Base-by-base conservation (phyloP, 2,797 vertebrate species). In the Protosalanx chinensis region DNA sequence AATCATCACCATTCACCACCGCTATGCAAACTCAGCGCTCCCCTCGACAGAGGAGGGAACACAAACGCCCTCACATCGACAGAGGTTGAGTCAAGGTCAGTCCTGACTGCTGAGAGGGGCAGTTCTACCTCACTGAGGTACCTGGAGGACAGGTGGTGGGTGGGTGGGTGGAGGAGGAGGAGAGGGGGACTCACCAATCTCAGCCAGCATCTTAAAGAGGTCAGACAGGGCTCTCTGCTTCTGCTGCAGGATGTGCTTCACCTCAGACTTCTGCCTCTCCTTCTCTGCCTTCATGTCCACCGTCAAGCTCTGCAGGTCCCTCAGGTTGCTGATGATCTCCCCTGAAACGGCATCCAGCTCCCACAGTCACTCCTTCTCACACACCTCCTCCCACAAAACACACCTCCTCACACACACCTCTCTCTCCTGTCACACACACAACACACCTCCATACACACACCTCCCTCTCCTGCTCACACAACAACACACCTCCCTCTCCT, bases 181-280 rank as follows among this genome's bases (percentile, higher is more conserved):
- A 5, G 2, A 8, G 66, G 12, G 37, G 29, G 27, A 73, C 80
- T 88, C 69, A 98, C 98, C 98, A 30, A 93, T 93, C 85, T 93
- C 92, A 65, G 92, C 66, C 53, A 99, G 96, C 89, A 93, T 93
- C 89, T 97, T 97, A 82, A 98, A 99, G 58, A 99, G 95, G 64
- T 97, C 96, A 5, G 97, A 91, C 67, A 99, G 87, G 0, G 96
- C 97, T 66, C 97, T 92, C 83, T 98, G 97, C 81, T 99, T 99
- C 84, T 95, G 98, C 92, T 95, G 92, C 8, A 97, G 94, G 86
- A 99, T 96, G 79, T 98, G 96, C 75, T 99, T 99, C 71, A 93
- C 94, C 80, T 97, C 95, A 0, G 94, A 86, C 58, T 85, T 95
- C 84, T 97, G 98, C 79, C 94, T 96, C 79, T 98, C 96, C 70